Conservation (phyloP, 2,113 vertebrate genomes). For the Regulus satrapa region DNA sequence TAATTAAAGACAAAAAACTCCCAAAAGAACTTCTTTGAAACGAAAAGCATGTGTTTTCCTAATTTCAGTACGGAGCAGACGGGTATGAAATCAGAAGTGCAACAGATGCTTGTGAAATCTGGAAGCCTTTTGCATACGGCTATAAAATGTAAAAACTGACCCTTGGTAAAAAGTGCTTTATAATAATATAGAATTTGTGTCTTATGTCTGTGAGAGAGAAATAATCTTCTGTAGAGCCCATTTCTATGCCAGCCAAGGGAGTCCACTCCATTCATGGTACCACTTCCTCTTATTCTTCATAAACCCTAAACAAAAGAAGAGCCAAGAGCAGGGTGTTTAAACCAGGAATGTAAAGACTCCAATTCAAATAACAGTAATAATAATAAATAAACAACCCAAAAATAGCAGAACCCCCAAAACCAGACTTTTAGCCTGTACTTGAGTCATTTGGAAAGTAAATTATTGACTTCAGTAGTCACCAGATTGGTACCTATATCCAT, state of each 20-base stretch:
- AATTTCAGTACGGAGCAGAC: slow-evolving; percentile 46
- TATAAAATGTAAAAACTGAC: slow-evolving; percentile 82
- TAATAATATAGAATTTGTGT: slow-evolving; percentile 75
- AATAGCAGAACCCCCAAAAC: rapidly evolving
- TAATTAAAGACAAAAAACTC: neutral
- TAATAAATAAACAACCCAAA: neutral
- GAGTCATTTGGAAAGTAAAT: neutral
- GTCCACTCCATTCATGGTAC: neutral
- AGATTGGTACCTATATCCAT: neutral
- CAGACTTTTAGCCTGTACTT: neutral
- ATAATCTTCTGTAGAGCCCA: slow-evolving; percentile 60
- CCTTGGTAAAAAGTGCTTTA: slow-evolving; percentile 78
- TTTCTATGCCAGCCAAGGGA: slow-evolving; percentile 44
- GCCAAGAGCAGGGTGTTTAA: neutral
- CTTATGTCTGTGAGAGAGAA: slow-evolving; percentile 70
- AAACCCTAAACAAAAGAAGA: slow-evolving; percentile 69
- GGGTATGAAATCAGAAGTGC: slow-evolving; percentile 54
- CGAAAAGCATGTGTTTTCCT: slow-evolving; percentile 50
- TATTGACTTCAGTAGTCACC: neutral
- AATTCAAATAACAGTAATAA: neutral
- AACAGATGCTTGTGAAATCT: slow-evolving; percentile 67
- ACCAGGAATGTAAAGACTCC: neutral
- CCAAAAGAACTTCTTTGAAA: slow-evolving; percentile 15
- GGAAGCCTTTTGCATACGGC: slow-evolving; percentile 70
- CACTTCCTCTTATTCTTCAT: slow-evolving; percentile 72